phyloP scores from a whole-genome alignment of 2,888 invertebrate genomes.

The Nomada lathburiana region DNA sequence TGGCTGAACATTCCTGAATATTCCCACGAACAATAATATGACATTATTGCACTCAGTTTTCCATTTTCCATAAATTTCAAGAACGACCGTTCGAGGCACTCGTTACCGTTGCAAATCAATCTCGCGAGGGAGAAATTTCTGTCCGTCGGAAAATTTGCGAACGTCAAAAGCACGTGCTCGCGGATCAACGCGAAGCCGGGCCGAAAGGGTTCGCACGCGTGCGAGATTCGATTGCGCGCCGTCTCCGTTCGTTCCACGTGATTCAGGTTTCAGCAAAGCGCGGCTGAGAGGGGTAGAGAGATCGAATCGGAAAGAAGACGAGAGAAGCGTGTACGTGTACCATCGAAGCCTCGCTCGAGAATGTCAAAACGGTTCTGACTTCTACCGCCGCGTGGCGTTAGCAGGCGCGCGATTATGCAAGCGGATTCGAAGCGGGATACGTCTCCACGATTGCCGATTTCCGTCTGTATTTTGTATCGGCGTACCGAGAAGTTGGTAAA shows the following conservation, averaged over 20 bases:
- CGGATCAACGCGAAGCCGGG: background rate
- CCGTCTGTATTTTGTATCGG: background rate
- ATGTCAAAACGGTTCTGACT: constrained; percentile 78
- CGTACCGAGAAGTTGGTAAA: too few relatives aligned
- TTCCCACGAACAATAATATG: too few relatives aligned
- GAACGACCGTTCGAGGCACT: too few relatives aligned
- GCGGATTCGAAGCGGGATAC: constrained; percentile 2
- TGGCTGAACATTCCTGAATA: too few relatives aligned
- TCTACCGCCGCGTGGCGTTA: constrained; percentile 81
- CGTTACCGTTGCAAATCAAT: too few relatives aligned
- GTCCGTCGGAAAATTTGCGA: constrained; percentile 1
- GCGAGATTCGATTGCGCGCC: constrained; percentile 29
- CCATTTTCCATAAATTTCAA: too few relatives aligned
- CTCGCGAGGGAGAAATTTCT: too few relatives aligned
- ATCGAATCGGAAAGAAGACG: constrained; percentile 14
- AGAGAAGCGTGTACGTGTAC: constrained; percentile 71
- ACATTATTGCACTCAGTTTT: too few relatives aligned
- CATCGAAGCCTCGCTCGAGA: constrained; percentile 77
- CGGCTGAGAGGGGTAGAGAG: background rate
- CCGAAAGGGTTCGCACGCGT: constrained; percentile 6
- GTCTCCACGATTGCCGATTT: background rate
- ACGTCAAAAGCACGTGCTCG: constrained; percentile 49
- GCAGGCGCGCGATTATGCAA: constrained; percentile 56
- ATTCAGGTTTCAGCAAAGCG: background rate
- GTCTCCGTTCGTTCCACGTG: constrained; percentile 16